phyloP scores from a whole-genome alignment of 2,888 invertebrate species.

The Drosophila crucigera region DNA sequence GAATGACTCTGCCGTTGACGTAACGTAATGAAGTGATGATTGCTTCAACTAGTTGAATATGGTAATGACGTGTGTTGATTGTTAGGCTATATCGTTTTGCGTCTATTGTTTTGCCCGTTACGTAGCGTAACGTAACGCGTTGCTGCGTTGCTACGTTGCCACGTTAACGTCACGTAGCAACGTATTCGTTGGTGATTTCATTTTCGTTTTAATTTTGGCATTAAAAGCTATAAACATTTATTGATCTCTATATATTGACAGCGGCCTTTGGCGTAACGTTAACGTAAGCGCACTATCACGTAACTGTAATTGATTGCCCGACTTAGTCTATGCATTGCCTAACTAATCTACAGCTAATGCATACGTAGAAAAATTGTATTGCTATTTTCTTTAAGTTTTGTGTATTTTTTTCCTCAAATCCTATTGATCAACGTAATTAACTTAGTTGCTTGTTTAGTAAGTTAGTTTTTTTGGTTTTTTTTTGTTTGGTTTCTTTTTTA shows the following conservation, averaged over 20 bases:
- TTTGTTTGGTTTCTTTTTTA: conserved; percentile 11
- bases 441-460: conserved; percentile 30
- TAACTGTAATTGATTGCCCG: conserved; percentile 38
- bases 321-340: conserved; percentile 64
- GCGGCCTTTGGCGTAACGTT: conserved; percentile 57
- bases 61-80: conserved; percentile 49
- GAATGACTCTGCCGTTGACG: conserved; percentile 52
- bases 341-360: conserved; percentile 51
- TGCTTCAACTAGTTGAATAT: conserved; percentile 31
- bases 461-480: neutral
- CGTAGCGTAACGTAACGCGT: conserved; percentile 63
- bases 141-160: conserved; percentile 64
- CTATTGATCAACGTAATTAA: conserved; percentile 24
- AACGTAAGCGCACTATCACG: conserved; percentile 55
- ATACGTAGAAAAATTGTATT: conserved; percentile 65
- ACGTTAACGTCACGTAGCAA: conserved; percentile 63
- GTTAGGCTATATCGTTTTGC: conserved; percentile 31
- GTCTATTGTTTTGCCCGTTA: conserved; percentile 40
- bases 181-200: conserved; percentile 82
- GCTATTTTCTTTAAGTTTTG: neutral
- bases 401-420: conserved; percentile 13
- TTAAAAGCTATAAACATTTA: conserved; percentile 83
- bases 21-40: conserved; percentile 14
- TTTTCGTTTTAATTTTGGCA: conserved; percentile 83
- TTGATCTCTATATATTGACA: conserved; percentile 62